Conservation (phyloP, 37 sponge, comb jelly and placozoan species). For the Ianthella basta region DNA sequence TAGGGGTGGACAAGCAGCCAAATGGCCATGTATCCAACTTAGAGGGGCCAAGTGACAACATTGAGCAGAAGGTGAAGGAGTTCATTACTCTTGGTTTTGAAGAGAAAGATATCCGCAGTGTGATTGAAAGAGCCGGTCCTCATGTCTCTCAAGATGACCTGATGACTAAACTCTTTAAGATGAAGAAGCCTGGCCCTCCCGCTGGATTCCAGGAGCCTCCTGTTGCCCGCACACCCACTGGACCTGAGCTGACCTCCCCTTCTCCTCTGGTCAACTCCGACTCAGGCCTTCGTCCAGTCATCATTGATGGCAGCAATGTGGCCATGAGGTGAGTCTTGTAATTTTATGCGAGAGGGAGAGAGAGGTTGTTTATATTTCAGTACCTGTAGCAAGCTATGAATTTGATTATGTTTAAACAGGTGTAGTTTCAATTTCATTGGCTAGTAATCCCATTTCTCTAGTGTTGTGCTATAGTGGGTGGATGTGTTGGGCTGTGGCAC, state of each 20-base stretch:
- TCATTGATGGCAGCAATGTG: constrained; percentile 94
- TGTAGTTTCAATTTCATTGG: no score
- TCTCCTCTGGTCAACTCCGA: constrained; percentile 2
- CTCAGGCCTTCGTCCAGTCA: constrained; percentile 62
- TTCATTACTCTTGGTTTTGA: not conserved
- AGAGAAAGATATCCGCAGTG: not conserved
- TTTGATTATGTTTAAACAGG: not conserved
- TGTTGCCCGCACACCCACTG: not conserved
- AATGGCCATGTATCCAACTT: not conserved
- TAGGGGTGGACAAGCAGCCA: not conserved
- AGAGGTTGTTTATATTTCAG: no score
- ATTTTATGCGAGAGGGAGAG: no score
- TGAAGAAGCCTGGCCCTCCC: not conserved
- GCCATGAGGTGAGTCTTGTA: constrained; percentile 83
- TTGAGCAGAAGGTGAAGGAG: not conserved
- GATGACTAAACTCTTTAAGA: not conserved
- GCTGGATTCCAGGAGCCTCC: not conserved
- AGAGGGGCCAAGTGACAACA: not conserved
- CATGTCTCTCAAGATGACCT: not conserved
- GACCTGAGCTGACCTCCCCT: not conserved
- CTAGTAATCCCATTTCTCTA: not conserved
- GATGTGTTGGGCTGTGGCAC: not conserved
- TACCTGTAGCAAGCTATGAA: not conserved
- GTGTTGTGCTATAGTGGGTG: not conserved
- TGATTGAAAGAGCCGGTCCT: not conserved